Base-by-base conservation (phyloP, 2,797 vertebrate genomes). In the Danionella dracula region DNA sequence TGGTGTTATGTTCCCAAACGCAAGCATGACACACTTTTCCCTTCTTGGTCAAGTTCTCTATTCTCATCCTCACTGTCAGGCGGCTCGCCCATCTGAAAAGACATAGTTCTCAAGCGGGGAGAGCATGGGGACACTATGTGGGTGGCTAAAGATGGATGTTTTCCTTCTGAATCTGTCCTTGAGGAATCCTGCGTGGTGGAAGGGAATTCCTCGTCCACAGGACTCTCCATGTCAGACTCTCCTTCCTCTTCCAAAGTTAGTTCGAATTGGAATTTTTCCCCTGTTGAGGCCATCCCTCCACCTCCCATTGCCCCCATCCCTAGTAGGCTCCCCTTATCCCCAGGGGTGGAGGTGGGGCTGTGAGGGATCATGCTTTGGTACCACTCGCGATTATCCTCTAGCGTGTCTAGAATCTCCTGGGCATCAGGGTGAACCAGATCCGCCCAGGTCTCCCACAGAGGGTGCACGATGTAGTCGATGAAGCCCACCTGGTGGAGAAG, bases 311-410 rank as follows among this genome's bases (percentile, higher is more conserved):
- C 73, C 2, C 78, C 81, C 1, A 72, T 62, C 4, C 73, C 75
- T 0, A 56, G 46, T 1, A 44, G 49, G 16, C 63, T 70, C 1
- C 54, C 78, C 42, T 76, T 80, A 53, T 58, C 72, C 5, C 87
- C 79, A 0, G 84, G 83, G 0, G 83, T 74, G 0, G 88, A 89
- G 0, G 89, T 90, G 0, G 95, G 95, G 76, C 94, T 96, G 74
- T 84, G 89, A 0, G 92, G 90, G 74, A 96, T 94, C 92, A 93
- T 94, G 84, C 93, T 94, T 79, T 95, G 93, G 82, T 96, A 97
- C 93, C 94, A 97, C 32, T 96, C 92, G 8, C 94, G 83, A 84
- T 97, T 96, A 79, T 97, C 94, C 80, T 97, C 94, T 68, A 96
- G 80, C 0, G 89, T 96, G 85, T 95, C 94, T 71, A 97, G 80